Evolutionary conservation across 2,888 invertebrate species (phyloP).

Genomic region (Allacma fusca): DNA sequence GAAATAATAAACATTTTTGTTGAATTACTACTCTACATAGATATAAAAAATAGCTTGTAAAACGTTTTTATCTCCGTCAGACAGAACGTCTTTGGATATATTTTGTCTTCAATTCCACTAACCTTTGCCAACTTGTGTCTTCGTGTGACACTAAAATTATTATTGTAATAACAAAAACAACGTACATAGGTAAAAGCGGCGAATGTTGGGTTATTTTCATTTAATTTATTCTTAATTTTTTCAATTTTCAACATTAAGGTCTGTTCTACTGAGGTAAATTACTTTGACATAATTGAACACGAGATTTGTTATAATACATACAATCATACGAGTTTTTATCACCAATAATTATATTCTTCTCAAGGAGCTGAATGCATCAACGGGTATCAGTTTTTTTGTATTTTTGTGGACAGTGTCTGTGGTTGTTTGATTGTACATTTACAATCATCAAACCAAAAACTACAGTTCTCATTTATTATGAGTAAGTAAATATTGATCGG

Average conservation of each 20-base stretch:
- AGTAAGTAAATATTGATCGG: no score
- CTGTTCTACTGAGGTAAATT: conserved; percentile 1
- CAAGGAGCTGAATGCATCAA: background rate
- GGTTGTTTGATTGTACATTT: no score
- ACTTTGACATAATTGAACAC: background rate
- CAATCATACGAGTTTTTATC: background rate
- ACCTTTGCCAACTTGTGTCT: conserved; percentile 14
- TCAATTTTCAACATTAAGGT: background rate
- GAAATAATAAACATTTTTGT: background rate
- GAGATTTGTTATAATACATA: background rate
- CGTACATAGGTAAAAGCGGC: background rate
- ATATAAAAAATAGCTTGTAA: background rate
- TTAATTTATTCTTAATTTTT: conserved; percentile 9
- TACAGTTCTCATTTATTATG: no score
- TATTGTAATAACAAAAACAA: background rate
- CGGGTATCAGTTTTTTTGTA: no score
- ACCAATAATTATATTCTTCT: background rate
- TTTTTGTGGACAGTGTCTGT: no score
- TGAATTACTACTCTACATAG: background rate
- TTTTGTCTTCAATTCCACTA: background rate
- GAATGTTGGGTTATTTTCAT: conserved; percentile 1
- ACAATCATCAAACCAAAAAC: no score
- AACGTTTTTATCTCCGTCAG: conserved; percentile 7
- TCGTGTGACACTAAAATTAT: background rate
- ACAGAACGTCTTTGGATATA: background rate